Percentiles rank a stretch among this genome's conserved stretches.
Evolutionary conservation across 2,797 vertebrate genomes (phyloP).

Genomic region (Channa striata): DNA sequence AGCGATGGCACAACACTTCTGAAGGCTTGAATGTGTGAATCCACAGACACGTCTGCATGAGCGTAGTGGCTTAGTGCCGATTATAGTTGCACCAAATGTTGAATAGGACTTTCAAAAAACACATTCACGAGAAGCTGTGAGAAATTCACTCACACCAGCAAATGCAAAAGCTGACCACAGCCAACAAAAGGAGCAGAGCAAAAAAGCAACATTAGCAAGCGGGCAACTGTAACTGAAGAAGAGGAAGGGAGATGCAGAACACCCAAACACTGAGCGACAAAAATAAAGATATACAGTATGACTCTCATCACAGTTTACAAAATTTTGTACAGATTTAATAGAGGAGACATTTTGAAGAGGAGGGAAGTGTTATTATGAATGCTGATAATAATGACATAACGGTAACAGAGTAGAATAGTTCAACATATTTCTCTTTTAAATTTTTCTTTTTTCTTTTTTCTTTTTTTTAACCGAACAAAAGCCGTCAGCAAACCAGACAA

Average conservation of each 20-base stretch:
- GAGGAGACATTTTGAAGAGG: slow-evolving; percentile 30
- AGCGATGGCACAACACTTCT: slow-evolving; percentile 74
- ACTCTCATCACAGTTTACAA: slow-evolving; percentile 35
- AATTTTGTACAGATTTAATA: slow-evolving; percentile 36
- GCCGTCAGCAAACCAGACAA: background rate
- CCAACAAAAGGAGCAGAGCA: slow-evolving; percentile 73
- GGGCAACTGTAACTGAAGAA: slow-evolving; percentile 61
- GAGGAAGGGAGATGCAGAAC: slow-evolving; percentile 56
- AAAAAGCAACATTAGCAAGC: slow-evolving; percentile 57
- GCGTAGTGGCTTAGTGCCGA: slow-evolving; percentile 80
- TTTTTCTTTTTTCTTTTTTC: background rate
- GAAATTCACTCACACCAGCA: slow-evolving; percentile 80
- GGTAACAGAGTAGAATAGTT: slow-evolving; percentile 1
- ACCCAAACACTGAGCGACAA: slow-evolving; percentile 37
- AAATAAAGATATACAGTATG: slow-evolving; percentile 57
- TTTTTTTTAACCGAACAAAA: slow-evolving; percentile 19
- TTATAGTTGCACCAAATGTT: slow-evolving; percentile 85
- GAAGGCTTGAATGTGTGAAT: slow-evolving; percentile 79
- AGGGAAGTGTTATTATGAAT: slow-evolving; percentile 36
- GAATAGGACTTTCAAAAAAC: slow-evolving; percentile 83
- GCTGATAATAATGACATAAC: slow-evolving; percentile 38
- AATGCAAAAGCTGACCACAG: slow-evolving; percentile 78
- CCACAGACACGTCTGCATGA: slow-evolving; percentile 77
- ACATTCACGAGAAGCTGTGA: slow-evolving; percentile 82
- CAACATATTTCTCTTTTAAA: slow-evolving; percentile 6